phyloP scores from a whole-genome alignment of 1,140 invertebrate genomes.

The Drosophila rhopaloa region DNA sequence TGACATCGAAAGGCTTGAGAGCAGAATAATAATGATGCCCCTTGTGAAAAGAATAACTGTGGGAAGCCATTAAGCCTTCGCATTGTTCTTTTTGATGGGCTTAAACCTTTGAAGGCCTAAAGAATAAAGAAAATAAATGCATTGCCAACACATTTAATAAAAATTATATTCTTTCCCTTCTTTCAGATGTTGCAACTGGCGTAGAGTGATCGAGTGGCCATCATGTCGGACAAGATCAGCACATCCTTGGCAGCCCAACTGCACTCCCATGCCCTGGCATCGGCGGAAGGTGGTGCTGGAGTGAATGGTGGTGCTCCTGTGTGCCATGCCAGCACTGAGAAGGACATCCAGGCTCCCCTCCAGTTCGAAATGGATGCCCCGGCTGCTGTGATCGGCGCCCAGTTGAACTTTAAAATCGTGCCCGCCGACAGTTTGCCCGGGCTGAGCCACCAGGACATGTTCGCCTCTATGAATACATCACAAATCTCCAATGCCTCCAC shows the following conservation, averaged over 20 bases:
- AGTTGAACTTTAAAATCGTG: constrained; percentile 78
- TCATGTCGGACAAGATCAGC: constrained; percentile 73
- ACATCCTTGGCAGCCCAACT: constrained; percentile 60
- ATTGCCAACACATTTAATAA: not conserved
- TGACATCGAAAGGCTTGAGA: constrained; percentile 6
- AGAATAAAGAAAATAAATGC: not conserved
- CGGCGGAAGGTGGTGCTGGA: constrained; percentile 19
- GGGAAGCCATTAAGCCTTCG: not conserved
- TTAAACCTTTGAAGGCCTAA: not conserved
- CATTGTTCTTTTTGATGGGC: constrained; percentile 3
- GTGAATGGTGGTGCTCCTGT: constrained; percentile 2
- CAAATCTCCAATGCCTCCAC: constrained; percentile 83
- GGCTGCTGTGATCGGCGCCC: constrained; percentile 65
- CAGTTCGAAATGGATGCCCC: constrained; percentile 68
- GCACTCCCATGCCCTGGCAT: constrained; percentile 66
- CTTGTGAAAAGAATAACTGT: not conserved
- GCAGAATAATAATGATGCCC: not conserved
- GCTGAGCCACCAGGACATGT: constrained; percentile 70
- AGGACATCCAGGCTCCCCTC: constrained; percentile 33
- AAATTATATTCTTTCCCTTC: not conserved
- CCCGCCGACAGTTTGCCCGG: constrained; percentile 63
- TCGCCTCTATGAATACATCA: constrained; percentile 83
- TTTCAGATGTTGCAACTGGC: constrained; percentile 39
- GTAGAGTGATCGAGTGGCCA: constrained; percentile 17
- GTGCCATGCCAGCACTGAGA: constrained; percentile 39